Percentiles rank a stretch among this genome's conserved stretches.
These are phyloP conservation scores for Tetanocera ferruginea DNA, from an alignment of 2,888 invertebrate genomes.

Conservation along the genomic window DNA sequence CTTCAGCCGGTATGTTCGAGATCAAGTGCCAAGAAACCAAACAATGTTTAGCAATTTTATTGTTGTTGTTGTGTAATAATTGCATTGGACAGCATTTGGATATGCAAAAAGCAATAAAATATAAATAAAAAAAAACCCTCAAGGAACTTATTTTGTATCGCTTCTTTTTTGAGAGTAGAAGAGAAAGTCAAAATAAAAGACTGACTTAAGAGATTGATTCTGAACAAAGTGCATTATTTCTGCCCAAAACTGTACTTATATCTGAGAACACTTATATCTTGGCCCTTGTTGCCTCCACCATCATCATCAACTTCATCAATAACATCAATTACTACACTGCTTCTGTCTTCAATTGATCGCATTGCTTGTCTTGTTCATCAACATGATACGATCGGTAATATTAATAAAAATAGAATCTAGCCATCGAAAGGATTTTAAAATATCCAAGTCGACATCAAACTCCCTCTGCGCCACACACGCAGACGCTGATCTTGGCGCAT, in stretches of 20 bases:
- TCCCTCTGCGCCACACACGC: not conserved
- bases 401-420: not conserved
- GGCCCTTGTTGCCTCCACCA: not conserved
- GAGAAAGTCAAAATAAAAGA: not conserved
- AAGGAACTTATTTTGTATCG: too few relatives aligned
- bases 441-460: not conserved
- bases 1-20: not conserved
- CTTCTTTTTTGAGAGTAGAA: too few relatives aligned
- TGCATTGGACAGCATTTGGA: too few relatives aligned
- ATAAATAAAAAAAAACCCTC: too few relatives aligned
- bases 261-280: too few relatives aligned
- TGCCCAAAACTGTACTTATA: too few relatives aligned
- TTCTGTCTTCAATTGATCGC: conserved; percentile 20
- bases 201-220: too few relatives aligned
- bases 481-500: too few relatives aligned
- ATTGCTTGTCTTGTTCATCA: conserved; percentile 11
- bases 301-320: not conserved
- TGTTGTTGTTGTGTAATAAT: too few relatives aligned
- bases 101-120: too few relatives aligned
- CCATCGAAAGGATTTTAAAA: not conserved
- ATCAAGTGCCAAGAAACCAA: not conserved
- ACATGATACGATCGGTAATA: conserved; percentile 9
- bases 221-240: too few relatives aligned
- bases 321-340: not conserved
- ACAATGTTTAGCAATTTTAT: not conserved